Conservation (phyloP, 1,140 invertebrate species). For the Venturia canescens region DNA sequence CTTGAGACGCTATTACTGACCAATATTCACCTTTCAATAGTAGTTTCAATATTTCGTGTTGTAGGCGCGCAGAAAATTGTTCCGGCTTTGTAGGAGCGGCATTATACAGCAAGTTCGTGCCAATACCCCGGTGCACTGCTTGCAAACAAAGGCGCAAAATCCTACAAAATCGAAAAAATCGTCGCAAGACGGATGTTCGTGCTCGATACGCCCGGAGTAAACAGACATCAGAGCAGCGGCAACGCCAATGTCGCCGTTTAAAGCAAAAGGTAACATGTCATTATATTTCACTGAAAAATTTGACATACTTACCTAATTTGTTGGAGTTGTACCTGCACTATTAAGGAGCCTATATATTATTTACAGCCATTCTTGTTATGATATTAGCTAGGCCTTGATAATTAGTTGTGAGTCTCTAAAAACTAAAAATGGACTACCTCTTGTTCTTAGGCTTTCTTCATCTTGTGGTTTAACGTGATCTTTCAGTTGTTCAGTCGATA, state of each 20-base stretch:
- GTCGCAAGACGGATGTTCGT: neutral
- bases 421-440: neutral
- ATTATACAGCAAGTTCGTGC: neutral
- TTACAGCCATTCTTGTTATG: neutral
- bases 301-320: neutral
- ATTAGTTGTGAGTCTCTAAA: neutral
- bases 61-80: neutral
- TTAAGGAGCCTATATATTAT: neutral
- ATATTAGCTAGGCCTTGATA: neutral
- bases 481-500: too few relatives aligned
- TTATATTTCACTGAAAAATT: neutral
- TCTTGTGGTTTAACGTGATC: neutral
- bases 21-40: neutral
- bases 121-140: neutral
- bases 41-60: neutral
- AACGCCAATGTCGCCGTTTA: neutral
- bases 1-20: neutral
- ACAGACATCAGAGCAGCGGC: neutral
- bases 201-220: neutral
- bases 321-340: neutral
- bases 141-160: neutral
- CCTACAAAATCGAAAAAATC: neutral
- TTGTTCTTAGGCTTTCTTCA: too few relatives aligned
- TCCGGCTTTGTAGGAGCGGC: neutral
- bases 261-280: neutral